Evolutionary conservation across 2,888 invertebrate genomes (phyloP).

Genomic region (Drosophila greeni): DNA sequence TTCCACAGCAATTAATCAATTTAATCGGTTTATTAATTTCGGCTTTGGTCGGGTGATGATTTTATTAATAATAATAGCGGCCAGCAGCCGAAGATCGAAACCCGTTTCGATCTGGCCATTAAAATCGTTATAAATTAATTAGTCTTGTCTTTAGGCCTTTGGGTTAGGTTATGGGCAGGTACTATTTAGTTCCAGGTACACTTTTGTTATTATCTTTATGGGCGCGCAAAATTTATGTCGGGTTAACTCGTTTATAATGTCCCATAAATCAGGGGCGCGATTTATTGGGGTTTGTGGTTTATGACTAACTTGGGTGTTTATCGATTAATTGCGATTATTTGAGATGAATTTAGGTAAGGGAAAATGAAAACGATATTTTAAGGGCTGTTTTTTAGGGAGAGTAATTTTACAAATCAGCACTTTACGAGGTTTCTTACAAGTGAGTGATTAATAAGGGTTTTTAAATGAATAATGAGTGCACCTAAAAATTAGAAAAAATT

Average conservation of each 20-base stretch:
- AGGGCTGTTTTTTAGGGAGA: background rate
- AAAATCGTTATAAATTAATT: conserved; percentile 58
- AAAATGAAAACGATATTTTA: background rate
- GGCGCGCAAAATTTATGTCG: conserved; percentile 24
- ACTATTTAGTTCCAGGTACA: conserved; percentile 15
- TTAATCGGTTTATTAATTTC: conserved; percentile 60
- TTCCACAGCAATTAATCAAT: conserved; percentile 60
- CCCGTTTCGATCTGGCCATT: conserved; percentile 47
- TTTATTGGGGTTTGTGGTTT: conserved; percentile 29
- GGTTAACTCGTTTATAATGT: conserved; percentile 19
- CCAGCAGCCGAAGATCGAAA: conserved; percentile 29
- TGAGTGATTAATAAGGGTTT: background rate
- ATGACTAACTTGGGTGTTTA: conserved; percentile 23
- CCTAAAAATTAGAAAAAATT: too few relatives aligned
- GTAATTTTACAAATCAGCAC: background rate
- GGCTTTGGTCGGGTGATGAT: conserved; percentile 52
- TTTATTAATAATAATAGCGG: conserved; percentile 54
- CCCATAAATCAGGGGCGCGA: conserved; percentile 32
- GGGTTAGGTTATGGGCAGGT: conserved; percentile 17
- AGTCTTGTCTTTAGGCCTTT: conserved; percentile 28
- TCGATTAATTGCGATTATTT: conserved; percentile 20
- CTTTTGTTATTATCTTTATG: conserved; percentile 31
- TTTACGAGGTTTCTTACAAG: background rate
- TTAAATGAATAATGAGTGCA: too few relatives aligned
- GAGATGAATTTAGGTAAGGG: conserved; percentile 3